Percentiles rank a stretch among this genome's conserved stretches.
Evolutionary conservation across 2,113 vertebrate species (phyloP).

Genomic region (Acrocephalus kingi): DNA sequence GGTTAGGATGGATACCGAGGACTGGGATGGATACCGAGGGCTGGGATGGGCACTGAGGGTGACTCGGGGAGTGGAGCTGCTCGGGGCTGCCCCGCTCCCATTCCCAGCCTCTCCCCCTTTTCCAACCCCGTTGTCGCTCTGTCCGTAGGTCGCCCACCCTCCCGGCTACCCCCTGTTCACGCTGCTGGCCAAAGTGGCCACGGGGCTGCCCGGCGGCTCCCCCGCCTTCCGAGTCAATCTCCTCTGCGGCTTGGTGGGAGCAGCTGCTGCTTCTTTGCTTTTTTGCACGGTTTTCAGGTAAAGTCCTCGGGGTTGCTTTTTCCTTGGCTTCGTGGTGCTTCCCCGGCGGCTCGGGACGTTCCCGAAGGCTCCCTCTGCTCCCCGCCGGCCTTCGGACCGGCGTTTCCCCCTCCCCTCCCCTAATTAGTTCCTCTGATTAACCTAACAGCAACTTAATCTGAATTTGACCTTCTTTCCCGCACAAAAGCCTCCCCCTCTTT

Average conservation of each 20-base stretch:
- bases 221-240: constrained; percentile 88
- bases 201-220: constrained; percentile 78
- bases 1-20: background rate
- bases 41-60: background rate
- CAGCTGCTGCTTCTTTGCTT: constrained; percentile 84
- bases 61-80: background rate
- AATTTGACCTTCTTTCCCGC: constrained; percentile 48
- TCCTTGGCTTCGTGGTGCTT: background rate
- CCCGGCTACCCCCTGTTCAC: constrained; percentile 97
- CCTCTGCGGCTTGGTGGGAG: constrained; percentile 85
- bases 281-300: constrained; percentile 93
- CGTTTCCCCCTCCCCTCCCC: background rate
- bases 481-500: background rate
- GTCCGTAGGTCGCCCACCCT: constrained; percentile 90
- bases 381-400: background rate
- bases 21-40: background rate
- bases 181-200: constrained; percentile 79
- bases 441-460: constrained; percentile 42
- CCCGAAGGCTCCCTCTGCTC: background rate
- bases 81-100: background rate
- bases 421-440: constrained; percentile 52
- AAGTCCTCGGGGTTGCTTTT: background rate
- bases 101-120: background rate
- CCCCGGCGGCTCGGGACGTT: background rate
- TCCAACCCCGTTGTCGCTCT: background rate